A percentile compares a stretch with the other conserved stretches of the same genome.
Conservation (phyloP, 2,888 invertebrate species). For the Pocota personata region DNA sequence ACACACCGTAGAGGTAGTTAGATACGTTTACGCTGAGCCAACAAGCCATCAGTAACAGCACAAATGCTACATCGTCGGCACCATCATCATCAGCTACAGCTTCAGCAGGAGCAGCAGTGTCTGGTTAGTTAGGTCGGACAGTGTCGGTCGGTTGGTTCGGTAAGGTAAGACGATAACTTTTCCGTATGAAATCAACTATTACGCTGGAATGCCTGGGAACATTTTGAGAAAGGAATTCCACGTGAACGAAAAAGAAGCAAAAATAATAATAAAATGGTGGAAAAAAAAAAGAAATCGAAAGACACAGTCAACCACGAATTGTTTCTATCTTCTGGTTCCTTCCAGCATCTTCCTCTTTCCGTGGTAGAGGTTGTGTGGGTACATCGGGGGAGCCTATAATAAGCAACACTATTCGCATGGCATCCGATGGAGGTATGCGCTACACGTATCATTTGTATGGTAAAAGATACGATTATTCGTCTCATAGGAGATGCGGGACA, state of each 20-base stretch:
- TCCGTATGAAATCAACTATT: conserved; percentile 77
- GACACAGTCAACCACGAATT: conserved; percentile 63
- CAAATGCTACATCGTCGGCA: conserved; percentile 43
- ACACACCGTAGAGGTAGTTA: conserved; percentile 59
- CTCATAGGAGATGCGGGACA: conserved; percentile 62
- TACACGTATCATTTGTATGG: conserved; percentile 34
- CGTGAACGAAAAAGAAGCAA: conserved; percentile 56
- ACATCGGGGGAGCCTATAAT: neutral
- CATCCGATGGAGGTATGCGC: conserved; percentile 37
- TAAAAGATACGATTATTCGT: conserved; percentile 17
- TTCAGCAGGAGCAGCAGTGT: conserved; percentile 35
- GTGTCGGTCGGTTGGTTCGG: conserved; percentile 48
- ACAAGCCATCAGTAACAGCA: conserved; percentile 61
- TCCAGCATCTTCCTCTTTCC: conserved; percentile 33
- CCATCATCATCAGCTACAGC: conserved; percentile 31
- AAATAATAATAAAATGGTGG: conserved; percentile 36
- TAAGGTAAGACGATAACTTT: conserved; percentile 76
- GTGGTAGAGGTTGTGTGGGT: neutral
- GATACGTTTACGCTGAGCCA: conserved; percentile 62
- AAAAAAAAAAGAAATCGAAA: conserved; percentile 43
- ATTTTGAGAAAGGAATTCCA: conserved; percentile 77
- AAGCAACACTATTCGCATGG: conserved; percentile 37
- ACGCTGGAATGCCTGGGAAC: conserved; percentile 77
- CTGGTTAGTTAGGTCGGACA: conserved; percentile 38
- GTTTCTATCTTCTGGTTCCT: conserved; percentile 46